Conservation (phyloP, 2,797 vertebrate species). For the Toxotes lorentzi region DNA sequence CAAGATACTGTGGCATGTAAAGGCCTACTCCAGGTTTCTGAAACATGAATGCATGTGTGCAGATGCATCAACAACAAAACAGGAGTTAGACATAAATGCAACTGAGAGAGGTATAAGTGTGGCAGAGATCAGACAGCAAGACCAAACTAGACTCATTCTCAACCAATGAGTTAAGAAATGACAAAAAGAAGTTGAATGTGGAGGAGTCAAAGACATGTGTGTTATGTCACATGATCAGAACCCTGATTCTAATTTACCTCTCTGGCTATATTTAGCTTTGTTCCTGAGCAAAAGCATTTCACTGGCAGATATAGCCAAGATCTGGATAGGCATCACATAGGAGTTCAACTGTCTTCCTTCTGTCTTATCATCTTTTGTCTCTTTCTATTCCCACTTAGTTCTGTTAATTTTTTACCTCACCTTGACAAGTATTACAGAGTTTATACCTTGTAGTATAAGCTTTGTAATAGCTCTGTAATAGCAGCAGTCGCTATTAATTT, state of each 20-base stretch:
- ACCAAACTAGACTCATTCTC: neutral
- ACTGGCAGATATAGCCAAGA: neutral
- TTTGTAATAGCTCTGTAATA: no score
- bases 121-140: neutral
- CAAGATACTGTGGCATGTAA: neutral
- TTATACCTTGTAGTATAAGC: neutral
- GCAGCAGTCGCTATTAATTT: no score
- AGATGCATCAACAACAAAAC: neutral
- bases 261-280: neutral
- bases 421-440: no score
- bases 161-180: conserved; percentile 10
- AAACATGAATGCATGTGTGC: neutral
- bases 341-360: neutral
- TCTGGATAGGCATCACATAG: neutral
- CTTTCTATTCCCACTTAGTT: neutral
- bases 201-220: neutral
- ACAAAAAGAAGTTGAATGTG: neutral
- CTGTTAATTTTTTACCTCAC: neutral
- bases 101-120: no score
- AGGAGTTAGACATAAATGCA: neutral
- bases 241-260: neutral
- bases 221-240: neutral
- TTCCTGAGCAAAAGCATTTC: neutral
- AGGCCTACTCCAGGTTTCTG: neutral
- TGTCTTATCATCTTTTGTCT: neutral